phyloP scores from a whole-genome alignment of 2,888 invertebrate species.

The Megalurothrips usitatus region DNA sequence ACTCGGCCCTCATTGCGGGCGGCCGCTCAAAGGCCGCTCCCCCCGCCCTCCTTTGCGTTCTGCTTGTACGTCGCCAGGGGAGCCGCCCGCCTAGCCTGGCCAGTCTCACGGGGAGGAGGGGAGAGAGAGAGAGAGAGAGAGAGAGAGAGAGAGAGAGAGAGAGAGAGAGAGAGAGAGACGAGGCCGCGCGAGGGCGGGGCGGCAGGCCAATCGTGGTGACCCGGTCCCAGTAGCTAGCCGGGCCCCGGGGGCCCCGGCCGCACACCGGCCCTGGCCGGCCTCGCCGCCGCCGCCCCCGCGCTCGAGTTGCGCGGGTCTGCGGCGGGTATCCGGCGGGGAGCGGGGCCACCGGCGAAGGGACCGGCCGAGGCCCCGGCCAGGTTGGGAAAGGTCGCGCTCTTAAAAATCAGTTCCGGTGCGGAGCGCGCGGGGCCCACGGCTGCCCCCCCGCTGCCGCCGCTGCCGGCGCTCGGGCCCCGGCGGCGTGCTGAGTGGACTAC shows the following conservation, averaged over 20 bases:
- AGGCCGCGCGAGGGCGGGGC: no score
- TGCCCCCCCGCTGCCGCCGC: not conserved
- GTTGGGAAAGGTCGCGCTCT: constrained; percentile 8
- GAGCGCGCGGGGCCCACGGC: not conserved
- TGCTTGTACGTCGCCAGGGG: no score
- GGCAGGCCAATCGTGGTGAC: no score
- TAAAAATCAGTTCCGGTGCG: constrained; percentile 24
- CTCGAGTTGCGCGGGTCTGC: no score
- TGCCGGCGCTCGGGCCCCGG: not conserved
- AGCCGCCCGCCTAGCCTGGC: no score
- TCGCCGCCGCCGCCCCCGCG: not conserved
- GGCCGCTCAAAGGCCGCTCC: no score
- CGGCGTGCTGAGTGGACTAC: no score
- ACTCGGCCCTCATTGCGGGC: no score
- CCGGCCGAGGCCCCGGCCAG: not conserved
- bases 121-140: not conserved
- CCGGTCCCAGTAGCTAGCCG: no score
- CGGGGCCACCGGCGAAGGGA: not conserved
- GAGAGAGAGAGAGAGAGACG: not conserved
- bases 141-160: not conserved
- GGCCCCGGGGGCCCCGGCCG: not conserved
- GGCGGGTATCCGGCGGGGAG: no score
- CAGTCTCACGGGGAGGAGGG: not conserved
- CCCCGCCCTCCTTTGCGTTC: no score
- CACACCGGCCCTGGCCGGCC: not conserved